Evolutionary conservation across 30 jellyfish, hydroid and myxozoan genomes (phyloP).

Genomic region (Aurelia aurita): DNA sequence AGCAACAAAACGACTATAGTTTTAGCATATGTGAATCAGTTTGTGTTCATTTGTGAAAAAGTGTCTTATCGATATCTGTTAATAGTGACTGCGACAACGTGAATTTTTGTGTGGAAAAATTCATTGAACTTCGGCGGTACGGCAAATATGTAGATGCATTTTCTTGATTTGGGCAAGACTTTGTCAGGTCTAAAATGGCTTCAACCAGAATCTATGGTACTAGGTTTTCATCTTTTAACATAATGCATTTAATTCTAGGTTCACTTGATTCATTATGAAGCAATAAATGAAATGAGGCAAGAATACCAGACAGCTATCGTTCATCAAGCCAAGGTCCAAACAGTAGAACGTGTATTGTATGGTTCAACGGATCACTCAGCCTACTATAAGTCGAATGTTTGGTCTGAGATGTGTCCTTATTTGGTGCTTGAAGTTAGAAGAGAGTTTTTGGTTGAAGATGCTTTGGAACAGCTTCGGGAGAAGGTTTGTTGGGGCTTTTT

Average conservation of each 20-base stretch:
- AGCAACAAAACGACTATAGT: no score
- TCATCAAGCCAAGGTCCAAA: slow-evolving; percentile 91
- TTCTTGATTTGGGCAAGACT: no score
- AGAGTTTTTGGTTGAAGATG: slow-evolving; percentile 78
- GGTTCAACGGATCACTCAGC: slow-evolving; percentile 57
- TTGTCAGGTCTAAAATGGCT: no score
- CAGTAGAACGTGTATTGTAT: slow-evolving; percentile 77
- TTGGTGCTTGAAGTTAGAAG: slow-evolving; percentile 85
- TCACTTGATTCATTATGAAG: slow-evolving; percentile 86
- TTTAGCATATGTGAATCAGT: no score
- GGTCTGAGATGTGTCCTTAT: slow-evolving; percentile 96
- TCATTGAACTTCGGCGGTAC: no score
- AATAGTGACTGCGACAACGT: no score
- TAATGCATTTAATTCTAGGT: slow-evolving; percentile 42
- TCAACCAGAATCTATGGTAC: no score
- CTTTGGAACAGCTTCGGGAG: slow-evolving; percentile 75
- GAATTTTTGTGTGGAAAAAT: no score
- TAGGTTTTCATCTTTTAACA: background rate
- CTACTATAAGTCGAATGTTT: slow-evolving; percentile 63
- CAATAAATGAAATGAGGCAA: slow-evolving; percentile 91
- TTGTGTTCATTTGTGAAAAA: no score
- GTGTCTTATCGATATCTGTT: no score
- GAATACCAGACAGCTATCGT: slow-evolving; percentile 91
- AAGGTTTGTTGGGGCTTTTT: slow-evolving; percentile 52
- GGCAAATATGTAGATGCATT: no score